These are phyloP conservation scores for Peromyscus californicus DNA, from an alignment of 2,113 vertebrate species.

Conservation along the genomic window DNA sequence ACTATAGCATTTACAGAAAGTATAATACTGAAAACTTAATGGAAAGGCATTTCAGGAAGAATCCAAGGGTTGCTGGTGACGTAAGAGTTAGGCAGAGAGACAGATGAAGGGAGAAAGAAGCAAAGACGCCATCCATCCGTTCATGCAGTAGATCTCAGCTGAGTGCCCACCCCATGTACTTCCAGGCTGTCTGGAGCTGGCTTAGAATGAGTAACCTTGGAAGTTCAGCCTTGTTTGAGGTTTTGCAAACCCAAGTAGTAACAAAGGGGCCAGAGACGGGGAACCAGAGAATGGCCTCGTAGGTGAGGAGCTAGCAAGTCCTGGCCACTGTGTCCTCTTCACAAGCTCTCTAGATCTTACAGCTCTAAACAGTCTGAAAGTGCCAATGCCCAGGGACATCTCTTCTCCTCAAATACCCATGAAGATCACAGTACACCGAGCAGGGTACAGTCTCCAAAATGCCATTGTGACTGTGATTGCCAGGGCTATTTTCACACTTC, in stretches of 20 bases:
- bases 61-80: not conserved
- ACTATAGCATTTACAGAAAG: not conserved
- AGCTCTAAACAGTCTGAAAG: not conserved
- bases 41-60: not conserved
- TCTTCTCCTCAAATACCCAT: not conserved
- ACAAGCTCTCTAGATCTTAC: not conserved
- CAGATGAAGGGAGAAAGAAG: not conserved
- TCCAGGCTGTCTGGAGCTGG: not conserved
- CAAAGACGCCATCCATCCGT: not conserved
- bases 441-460: not conserved
- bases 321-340: not conserved
- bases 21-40: not conserved
- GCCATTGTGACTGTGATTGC: rapidly evolving
- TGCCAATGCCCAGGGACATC: not conserved
- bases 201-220: not conserved
- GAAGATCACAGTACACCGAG: not conserved
- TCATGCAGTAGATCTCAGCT: not conserved
- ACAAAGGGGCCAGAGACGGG: not conserved
- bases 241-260: not conserved
- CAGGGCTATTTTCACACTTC: not conserved
- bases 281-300: not conserved
- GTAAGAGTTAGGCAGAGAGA: not conserved
- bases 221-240: not conserved
- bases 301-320: not conserved
- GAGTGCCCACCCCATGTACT: not conserved